phyloP scores from a whole-genome alignment of 2,888 invertebrate species.

The Nowickia ferox region DNA sequence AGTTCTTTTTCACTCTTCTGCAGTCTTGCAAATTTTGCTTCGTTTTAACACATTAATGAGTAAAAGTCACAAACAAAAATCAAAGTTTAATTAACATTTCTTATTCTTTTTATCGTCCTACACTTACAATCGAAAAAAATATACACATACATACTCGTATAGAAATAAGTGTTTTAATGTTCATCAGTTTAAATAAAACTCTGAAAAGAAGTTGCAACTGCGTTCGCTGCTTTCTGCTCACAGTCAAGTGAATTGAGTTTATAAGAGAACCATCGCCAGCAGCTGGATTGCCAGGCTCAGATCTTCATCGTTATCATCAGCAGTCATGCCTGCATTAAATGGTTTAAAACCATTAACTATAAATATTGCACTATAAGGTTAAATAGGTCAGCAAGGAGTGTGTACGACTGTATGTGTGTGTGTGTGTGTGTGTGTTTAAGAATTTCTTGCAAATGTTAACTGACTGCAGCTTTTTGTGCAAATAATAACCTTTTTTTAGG shows the following conservation, averaged over 20 bases:
- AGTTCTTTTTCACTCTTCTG: background rate
- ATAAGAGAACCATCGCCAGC: background rate
- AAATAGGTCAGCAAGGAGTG: background rate
- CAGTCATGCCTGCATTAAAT: constrained; percentile 30
- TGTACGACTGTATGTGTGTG: background rate
- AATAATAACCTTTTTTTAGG: background rate
- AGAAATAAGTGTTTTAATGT: too few relatives aligned
- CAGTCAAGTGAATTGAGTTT: background rate
- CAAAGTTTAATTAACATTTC: constrained; percentile 36
- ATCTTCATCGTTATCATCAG: constrained; percentile 19
- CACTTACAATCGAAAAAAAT: background rate
- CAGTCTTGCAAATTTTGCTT: constrained; percentile 1
- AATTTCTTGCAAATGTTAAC: background rate
- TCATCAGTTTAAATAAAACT: constrained; percentile 14
- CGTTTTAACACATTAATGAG: background rate
- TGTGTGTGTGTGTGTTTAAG: background rate
- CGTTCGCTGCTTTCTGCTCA: background rate
- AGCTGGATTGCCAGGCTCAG: background rate
- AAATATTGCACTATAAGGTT: constrained; percentile 16
- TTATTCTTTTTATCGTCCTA: background rate
- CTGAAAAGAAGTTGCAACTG: background rate
- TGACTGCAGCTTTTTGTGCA: constrained; percentile 16
- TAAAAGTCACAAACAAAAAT: constrained; percentile 32
- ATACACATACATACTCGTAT: too few relatives aligned
- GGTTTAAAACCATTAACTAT: constrained; percentile 44